Conservation (phyloP, 1,140 invertebrate genomes). For the Diuraphis noxia region DNA sequence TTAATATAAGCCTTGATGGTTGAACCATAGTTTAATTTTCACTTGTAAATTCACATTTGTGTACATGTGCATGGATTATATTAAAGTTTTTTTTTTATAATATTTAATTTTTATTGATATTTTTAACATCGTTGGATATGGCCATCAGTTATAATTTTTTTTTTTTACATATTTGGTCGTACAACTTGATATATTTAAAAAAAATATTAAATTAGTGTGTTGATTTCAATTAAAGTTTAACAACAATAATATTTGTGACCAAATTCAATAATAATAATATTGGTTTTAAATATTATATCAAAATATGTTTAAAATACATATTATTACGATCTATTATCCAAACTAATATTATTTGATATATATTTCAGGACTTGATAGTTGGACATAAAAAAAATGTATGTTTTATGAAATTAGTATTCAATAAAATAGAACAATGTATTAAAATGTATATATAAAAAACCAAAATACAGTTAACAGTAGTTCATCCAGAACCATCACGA, state of each 20-base stretch:
- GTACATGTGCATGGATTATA: no score
- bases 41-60: no score
- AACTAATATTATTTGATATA: background rate
- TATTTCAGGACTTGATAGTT: background rate
- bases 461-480: background rate
- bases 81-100: no score
- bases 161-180: no score
- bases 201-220: no score
- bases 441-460: background rate
- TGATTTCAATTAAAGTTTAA: no score
- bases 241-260: background rate
- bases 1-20: no score
- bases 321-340: background rate
- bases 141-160: no score
- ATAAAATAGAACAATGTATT: background rate
- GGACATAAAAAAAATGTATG: background rate
- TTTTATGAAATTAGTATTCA: background rate
- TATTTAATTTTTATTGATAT: no score
- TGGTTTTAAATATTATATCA: background rate
- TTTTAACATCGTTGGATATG: no score
- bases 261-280: background rate
- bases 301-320: background rate
- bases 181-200: no score
- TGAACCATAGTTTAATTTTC: no score
- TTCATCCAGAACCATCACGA: background rate